Base-by-base conservation (phyloP, 2,888 invertebrate species). In the Mechanitis messenoides region DNA sequence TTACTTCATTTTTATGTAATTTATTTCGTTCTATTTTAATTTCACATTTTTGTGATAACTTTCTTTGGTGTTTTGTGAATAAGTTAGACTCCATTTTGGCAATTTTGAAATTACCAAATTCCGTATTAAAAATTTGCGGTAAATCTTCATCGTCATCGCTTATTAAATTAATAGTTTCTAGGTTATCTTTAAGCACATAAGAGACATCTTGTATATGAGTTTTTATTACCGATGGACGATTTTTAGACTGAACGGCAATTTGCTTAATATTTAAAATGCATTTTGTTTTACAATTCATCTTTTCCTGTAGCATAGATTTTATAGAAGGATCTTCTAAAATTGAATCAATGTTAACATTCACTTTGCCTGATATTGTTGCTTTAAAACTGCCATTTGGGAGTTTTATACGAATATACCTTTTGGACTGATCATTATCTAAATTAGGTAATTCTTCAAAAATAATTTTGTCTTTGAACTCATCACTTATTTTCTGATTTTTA, bases 81-180 rank as follows among this genome's bases (percentile, higher is more conserved):
- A 70, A 53, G 42, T 72, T 67, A 58, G 66, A 68, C 42, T 79
- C 68, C 33, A 80, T 70, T 2, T 61, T 53, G 47, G 68, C 65
- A 20, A 81, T 66, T 56, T 73, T 75, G 69, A 72, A 83, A 47
- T 72, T 75, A n/a, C 86, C 87, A 71, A 74, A 84, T 71, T 87
- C 80, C 1, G 87, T 87, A 56, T 71, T 70, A 59, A 81, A 79
- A 60, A 46, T 56, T 31, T 63, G 46, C 38, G 33, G 3, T 47
- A 33, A 61, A 46, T 68, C 68, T 11, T 83, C 81, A 64, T 89
- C 89, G 5, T 89, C 88, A 53, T 89, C 89, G 66, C 87, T 89
- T 7, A 88, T 72, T 62, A 90, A 77, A 72, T 84, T 74, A 47
- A 90, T 83, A 45, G 83, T 84, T 65, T 87, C 87, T 50, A 78